Conservation (phyloP, 2,888 invertebrate genomes). For the Arge pagana region DNA sequence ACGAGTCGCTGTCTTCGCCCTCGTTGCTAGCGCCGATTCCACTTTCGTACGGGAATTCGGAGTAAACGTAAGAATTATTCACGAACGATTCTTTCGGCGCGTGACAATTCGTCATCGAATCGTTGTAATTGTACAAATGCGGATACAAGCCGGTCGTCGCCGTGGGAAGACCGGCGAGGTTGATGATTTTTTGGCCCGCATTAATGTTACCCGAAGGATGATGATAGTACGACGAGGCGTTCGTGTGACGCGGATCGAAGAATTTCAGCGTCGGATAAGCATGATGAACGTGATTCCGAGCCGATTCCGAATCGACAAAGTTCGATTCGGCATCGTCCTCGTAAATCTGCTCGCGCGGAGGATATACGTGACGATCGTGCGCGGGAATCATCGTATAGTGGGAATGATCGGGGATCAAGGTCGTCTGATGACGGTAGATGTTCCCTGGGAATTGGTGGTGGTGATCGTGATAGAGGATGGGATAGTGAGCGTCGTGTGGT, state of each 20-base stretch:
- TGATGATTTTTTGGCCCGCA: constrained; percentile 45
- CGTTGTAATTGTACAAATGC: constrained; percentile 47
- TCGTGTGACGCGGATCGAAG: constrained; percentile 28
- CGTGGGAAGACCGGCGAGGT: constrained; percentile 38
- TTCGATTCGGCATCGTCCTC: constrained; percentile 19
- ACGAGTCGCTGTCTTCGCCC: constrained; percentile 44
- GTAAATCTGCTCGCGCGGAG: constrained; percentile 10
- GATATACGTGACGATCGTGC: neutral
- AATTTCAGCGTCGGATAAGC: constrained; percentile 25
- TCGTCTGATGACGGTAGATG: constrained; percentile 48
- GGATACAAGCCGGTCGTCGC: constrained; percentile 48
- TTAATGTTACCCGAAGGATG: constrained; percentile 30
- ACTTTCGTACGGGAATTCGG: constrained; percentile 41
- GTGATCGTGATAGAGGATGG: constrained; percentile 46
- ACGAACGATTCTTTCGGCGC: constrained; percentile 44
- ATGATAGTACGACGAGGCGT: constrained; percentile 28
- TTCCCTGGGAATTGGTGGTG: too few species aligned
- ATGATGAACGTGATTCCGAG: constrained; percentile 2
- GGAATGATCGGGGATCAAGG: constrained; percentile 42
- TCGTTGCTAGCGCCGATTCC: constrained; percentile 29
- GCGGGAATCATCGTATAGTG: constrained; percentile 33
- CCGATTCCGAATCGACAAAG: constrained; percentile 17
- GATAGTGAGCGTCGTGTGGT: constrained; percentile 45
- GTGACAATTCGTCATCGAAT: constrained; percentile 51
- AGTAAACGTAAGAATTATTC: constrained; percentile 47